Evolutionary conservation across 2,797 vertebrate species (phyloP).

Genomic region (Gymnoscopelus microlampas): DNA sequence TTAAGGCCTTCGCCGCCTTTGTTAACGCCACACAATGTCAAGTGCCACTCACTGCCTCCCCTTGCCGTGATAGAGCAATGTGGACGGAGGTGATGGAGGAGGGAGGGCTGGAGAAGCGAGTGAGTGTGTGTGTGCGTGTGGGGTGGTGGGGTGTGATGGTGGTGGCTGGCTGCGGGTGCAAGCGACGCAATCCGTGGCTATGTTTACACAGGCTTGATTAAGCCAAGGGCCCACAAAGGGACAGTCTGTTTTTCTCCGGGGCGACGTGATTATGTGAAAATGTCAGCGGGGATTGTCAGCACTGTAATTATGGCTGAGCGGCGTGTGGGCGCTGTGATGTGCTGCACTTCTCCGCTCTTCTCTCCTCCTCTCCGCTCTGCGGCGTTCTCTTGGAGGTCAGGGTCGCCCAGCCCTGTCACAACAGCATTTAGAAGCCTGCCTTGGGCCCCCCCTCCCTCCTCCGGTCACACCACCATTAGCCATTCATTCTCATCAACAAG

Average conservation of each 20-base stretch:
- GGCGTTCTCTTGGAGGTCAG: conserved; percentile 58
- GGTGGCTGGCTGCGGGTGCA: conserved; percentile 3
- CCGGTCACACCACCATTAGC: conserved; percentile 31
- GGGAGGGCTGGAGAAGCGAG: neutral
- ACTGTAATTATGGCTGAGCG: conserved; percentile 52
- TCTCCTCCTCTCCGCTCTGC: conserved; percentile 44
- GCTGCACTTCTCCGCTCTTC: conserved; percentile 12
- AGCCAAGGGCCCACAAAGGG: conserved; percentile 58
- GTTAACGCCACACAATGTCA: conserved; percentile 21
- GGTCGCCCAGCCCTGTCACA: conserved; percentile 56
- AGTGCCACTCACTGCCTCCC: conserved; percentile 29
- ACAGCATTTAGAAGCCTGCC: conserved; percentile 63
- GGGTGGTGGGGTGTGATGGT: neutral
- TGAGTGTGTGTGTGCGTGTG: conserved; percentile 1
- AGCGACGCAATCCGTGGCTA: conserved; percentile 10
- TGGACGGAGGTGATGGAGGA: conserved; percentile 19
- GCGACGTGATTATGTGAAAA: conserved; percentile 69
- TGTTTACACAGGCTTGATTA: conserved; percentile 72
- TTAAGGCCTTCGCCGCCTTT: conserved; percentile 1
- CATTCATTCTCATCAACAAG: conserved; percentile 73
- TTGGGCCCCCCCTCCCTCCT: conserved; percentile 28
- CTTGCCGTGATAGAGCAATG: conserved; percentile 38
- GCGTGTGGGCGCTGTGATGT: conserved; percentile 57
- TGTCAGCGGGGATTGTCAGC: conserved; percentile 63
- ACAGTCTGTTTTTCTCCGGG: conserved; percentile 53